Percentiles rank a stretch among this genome's conserved stretches.
Conservation (phyloP, 2,113 vertebrate species). For the Leuciscus idus region DNA sequence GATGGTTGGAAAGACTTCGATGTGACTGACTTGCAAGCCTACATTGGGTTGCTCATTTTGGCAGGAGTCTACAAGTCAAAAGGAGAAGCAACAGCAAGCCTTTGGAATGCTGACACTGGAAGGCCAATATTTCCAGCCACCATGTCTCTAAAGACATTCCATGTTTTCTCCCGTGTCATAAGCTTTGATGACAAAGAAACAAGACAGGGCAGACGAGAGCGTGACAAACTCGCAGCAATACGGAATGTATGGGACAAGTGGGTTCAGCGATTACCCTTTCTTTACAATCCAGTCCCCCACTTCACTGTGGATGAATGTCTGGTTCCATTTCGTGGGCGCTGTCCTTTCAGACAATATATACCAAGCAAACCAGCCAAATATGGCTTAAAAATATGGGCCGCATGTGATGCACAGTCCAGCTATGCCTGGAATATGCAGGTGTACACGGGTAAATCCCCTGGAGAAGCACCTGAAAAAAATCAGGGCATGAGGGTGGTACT, state of each 20-base stretch:
- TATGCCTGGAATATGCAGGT: neutral
- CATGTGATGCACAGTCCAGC: neutral
- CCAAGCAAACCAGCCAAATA: too few relatives aligned
- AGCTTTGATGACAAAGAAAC: neutral
- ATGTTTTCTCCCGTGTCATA: neutral
- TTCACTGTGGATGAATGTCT: slow-evolving; percentile 6
- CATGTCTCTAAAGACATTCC: neutral
- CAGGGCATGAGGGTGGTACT: neutral
- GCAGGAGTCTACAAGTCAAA: neutral
- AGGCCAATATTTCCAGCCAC: neutral
- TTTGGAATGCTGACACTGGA: neutral
- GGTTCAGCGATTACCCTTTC: neutral
- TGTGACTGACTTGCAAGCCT: neutral
- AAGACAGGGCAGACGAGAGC: neutral
- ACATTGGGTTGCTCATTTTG: neutral
- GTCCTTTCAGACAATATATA: neutral
- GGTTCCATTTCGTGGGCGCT: neutral
- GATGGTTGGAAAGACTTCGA: neutral
- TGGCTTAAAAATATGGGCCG: too few relatives aligned
- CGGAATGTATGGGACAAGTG: neutral
- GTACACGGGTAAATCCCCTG: neutral
- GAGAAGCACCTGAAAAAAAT: neutral
- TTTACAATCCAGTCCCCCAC: neutral
- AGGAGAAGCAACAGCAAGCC: neutral
- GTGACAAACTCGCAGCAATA: neutral